A percentile compares a stretch with the other conserved stretches of the same genome.
These are phyloP conservation scores for Nothoprocta pentlandii DNA, from an alignment of 2,113 vertebrate genomes.

Conservation along the genomic window DNA sequence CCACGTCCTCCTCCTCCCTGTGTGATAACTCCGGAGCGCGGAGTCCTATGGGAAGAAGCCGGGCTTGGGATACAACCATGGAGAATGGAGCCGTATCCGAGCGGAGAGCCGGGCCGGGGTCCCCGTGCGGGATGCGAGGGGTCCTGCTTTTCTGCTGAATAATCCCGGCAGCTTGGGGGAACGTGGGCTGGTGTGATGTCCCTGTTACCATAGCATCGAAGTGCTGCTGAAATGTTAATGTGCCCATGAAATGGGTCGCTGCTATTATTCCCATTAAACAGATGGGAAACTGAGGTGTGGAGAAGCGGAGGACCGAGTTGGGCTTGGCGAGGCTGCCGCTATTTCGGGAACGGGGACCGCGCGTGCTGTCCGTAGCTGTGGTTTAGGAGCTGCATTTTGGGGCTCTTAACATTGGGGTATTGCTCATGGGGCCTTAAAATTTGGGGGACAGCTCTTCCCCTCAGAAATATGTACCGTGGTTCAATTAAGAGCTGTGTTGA, in stretches of 20 bases:
- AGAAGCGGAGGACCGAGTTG: background rate
- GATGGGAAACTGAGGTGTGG: slow-evolving; percentile 28
- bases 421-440: background rate
- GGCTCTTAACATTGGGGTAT: background rate
- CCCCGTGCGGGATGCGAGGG: background rate
- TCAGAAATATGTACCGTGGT: accelerated
- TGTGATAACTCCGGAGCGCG: too few species aligned
- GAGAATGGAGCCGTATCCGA: accelerated
- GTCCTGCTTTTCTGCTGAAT: slow-evolving; percentile 39
- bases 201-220: slow-evolving; percentile 60
- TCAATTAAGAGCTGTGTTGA: background rate
- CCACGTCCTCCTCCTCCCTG: too few species aligned
- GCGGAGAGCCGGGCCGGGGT: background rate
- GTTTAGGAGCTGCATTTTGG: too few species aligned
- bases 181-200: slow-evolving; percentile 39
- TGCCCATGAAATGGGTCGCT: background rate
- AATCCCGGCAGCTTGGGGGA: slow-evolving; percentile 10
- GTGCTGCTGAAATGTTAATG: slow-evolving; percentile 21
- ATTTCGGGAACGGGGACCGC: background rate
- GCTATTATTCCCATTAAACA: slow-evolving; percentile 32
- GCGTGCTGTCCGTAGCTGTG: accelerated
- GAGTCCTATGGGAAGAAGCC: too few species aligned
- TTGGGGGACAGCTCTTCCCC: background rate
- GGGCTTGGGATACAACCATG: too few species aligned
- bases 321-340: background rate